A percentile compares a stretch with the other conserved stretches of the same genome.
These are phyloP conservation scores for Mactra quadrangularis DNA, from an alignment of 1,140 invertebrate genomes.

Conservation along the genomic window DNA sequence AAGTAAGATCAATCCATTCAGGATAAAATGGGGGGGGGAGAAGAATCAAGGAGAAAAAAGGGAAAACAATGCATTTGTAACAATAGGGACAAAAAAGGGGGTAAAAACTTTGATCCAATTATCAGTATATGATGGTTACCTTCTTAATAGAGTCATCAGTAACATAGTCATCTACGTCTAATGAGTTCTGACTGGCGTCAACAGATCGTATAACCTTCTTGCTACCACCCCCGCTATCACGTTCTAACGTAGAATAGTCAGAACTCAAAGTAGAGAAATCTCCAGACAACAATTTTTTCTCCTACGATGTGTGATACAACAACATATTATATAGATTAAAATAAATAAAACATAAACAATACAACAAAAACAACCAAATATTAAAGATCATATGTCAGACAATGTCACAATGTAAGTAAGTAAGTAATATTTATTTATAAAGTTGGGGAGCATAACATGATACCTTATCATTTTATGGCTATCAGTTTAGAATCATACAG, in stretches of 20 bases:
- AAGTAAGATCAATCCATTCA: no score
- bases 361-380: no score
- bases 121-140: slow-evolving; percentile 64
- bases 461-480: no score
- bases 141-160: slow-evolving; percentile 74
- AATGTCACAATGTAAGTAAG: no score
- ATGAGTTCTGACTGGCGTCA: slow-evolving; percentile 74
- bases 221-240: slow-evolving; percentile 27
- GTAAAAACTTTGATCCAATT: background rate
- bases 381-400: no score
- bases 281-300: slow-evolving; percentile 72
- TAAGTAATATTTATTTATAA: no score
- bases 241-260: slow-evolving; percentile 65
- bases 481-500: no score
- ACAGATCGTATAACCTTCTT: slow-evolving; percentile 64
- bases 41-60: no score
- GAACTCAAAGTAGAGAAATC: slow-evolving; percentile 69
- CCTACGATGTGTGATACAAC: slow-evolving; percentile 51
- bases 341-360: no score
- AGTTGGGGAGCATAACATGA: no score
- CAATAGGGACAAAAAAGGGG: background rate
- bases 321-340: slow-evolving; percentile 25
- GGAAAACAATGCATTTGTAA: no score
- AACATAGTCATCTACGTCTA: slow-evolving; percentile 75
- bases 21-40: no score